Percentiles rank a stretch among this genome's conserved stretches.
Conservation (phyloP, 2,113 vertebrate species). For the Bostrychus sinensis region DNA sequence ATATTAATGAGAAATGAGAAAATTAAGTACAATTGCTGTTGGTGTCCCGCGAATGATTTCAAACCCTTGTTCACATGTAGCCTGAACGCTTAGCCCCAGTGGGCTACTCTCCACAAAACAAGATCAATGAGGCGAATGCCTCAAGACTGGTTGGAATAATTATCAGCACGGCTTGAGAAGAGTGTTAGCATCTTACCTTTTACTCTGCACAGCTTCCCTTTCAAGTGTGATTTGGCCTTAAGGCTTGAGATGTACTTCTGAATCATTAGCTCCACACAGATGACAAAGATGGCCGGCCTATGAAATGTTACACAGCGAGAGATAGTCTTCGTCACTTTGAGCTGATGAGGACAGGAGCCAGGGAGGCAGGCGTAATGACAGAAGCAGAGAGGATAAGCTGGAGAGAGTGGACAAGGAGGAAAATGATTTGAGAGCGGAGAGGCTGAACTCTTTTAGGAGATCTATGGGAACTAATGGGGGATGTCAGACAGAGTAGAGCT, state of each 20-base stretch:
- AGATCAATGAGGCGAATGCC: constrained; percentile 14
- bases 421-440: constrained; percentile 10
- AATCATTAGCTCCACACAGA: constrained; percentile 51
- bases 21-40: neutral
- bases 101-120: neutral
- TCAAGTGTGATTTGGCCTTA: constrained; percentile 47
- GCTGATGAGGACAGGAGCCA: constrained; percentile 23
- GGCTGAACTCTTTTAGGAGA: constrained; percentile 16
- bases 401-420: constrained; percentile 9
- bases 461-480: constrained; percentile 32
- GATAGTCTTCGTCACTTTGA: constrained; percentile 46
- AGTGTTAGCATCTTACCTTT: constrained; percentile 41
- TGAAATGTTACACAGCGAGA: constrained; percentile 41
- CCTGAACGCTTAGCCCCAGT: constrained; percentile 1
- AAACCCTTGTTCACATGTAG: neutral
- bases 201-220: constrained; percentile 24
- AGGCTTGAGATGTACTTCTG: constrained; percentile 42
- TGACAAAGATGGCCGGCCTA: constrained; percentile 25
- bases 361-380: constrained; percentile 26
- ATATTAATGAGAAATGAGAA: constrained; percentile 5
- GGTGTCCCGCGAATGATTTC: constrained; percentile 1
- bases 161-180: constrained; percentile 32
- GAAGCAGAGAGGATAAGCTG: constrained; percentile 6
- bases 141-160: constrained; percentile 42
- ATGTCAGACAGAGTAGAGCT: constrained; percentile 21